Conservation (phyloP, 2,888 invertebrate genomes). For the Eilema depressum region DNA sequence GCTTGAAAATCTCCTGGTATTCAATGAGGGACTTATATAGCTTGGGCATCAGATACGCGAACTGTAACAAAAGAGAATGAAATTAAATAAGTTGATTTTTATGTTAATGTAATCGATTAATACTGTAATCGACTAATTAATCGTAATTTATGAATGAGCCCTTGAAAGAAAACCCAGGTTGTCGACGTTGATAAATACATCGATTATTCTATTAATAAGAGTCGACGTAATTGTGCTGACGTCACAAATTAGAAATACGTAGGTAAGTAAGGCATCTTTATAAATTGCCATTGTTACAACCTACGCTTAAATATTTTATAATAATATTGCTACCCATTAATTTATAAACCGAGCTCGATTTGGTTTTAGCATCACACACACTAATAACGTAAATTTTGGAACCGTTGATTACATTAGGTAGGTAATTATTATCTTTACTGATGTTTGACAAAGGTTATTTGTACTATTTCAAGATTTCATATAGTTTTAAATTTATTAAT, state of each 20-base stretch:
- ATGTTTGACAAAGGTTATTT: not conserved
- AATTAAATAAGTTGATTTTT: conserved; percentile 21
- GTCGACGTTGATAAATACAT: conserved; percentile 33
- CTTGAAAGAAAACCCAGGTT: conserved; percentile 39
- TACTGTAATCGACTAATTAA: conserved; percentile 24
- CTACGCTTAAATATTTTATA: not conserved
- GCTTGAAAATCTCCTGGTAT: conserved; percentile 74
- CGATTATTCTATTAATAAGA: conserved; percentile 35
- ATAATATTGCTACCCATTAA: not conserved
- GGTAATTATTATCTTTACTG: not conserved
- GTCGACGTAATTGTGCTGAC: conserved; percentile 43
- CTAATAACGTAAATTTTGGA: not conserved
- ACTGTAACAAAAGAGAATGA: conserved; percentile 82
- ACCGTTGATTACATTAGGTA: not conserved
- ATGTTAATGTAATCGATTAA: conserved; percentile 15
- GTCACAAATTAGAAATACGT: conserved; percentile 35
- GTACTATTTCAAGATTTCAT: not conserved
- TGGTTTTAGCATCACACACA: not conserved
- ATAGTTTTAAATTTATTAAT: too few species aligned
- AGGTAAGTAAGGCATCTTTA: conserved; percentile 29
- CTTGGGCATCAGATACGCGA: conserved; percentile 85
- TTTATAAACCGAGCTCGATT: not conserved
- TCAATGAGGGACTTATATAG: conserved; percentile 83
- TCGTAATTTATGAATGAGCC: conserved; percentile 40
- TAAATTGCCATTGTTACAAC: conserved; percentile 32